These are phyloP conservation scores for Chrysolina americana DNA, from an alignment of 2,888 invertebrate species.

Conservation along the genomic window DNA sequence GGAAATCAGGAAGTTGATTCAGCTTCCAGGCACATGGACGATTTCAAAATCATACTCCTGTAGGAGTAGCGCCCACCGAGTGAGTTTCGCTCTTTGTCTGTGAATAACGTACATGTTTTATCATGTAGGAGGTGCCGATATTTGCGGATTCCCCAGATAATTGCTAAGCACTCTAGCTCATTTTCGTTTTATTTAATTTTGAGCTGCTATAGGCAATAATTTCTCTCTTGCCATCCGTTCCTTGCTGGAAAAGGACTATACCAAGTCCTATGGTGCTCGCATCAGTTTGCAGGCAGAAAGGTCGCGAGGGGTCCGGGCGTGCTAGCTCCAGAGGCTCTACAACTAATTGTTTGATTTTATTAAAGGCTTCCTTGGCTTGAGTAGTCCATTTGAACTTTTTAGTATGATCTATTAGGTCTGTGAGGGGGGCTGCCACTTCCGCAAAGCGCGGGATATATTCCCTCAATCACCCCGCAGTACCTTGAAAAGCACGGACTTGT, in stretches of 20 bases:
- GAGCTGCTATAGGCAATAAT: slow-evolving; percentile 51
- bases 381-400: slow-evolving; percentile 37
- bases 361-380: slow-evolving; percentile 36
- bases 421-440: slow-evolving; percentile 49
- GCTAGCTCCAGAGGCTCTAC: slow-evolving; percentile 42
- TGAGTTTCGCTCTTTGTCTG: slow-evolving; percentile 37
- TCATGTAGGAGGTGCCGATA: slow-evolving; percentile 53
- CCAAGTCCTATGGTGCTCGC: slow-evolving; percentile 50
- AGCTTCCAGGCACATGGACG: slow-evolving; percentile 47
- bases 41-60: slow-evolving; percentile 41
- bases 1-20: slow-evolving; percentile 50
- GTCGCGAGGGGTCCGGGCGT: slow-evolving; percentile 42
- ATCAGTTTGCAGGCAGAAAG: slow-evolving; percentile 51
- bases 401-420: slow-evolving; percentile 39
- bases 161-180: slow-evolving; percentile 54
- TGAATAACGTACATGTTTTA: slow-evolving; percentile 36
- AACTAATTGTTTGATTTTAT: slow-evolving; percentile 38
- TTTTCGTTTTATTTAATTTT: slow-evolving; percentile 42
- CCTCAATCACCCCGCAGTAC: slow-evolving; percentile 44
- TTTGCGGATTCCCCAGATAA: slow-evolving; percentile 52
- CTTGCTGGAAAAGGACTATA: slow-evolving; percentile 52
- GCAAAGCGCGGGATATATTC: slow-evolving; percentile 46
- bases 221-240: background rate
- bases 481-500: slow-evolving; percentile 50
- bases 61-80: slow-evolving; percentile 46